These are phyloP conservation scores for Dorcus hopei DNA, from an alignment of 2,888 invertebrate species.

Conservation along the genomic window DNA sequence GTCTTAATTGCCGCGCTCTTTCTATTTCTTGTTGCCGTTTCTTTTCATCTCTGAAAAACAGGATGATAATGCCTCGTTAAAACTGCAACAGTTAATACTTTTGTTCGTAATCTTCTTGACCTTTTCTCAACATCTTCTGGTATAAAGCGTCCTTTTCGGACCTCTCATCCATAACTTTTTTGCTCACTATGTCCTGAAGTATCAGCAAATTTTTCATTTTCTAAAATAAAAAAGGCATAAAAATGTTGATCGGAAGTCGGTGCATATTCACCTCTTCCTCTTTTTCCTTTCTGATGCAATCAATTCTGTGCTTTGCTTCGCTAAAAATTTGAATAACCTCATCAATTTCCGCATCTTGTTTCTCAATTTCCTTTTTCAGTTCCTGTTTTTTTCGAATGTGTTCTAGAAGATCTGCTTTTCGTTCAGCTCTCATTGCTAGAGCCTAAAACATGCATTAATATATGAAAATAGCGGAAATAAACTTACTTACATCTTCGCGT, in stretches of 20 bases:
- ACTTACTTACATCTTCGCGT: conserved; percentile 9
- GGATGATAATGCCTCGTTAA: too few species aligned
- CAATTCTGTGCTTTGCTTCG: conserved; percentile 49
- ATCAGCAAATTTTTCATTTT: too few species aligned
- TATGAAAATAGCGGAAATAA: not conserved
- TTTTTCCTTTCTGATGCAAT: conserved; percentile 45
- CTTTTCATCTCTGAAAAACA: conserved; percentile 42
- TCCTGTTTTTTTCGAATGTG: conserved; percentile 33
- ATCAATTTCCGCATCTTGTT: conserved; percentile 50
- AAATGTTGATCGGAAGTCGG: too few species aligned
- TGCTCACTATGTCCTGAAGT: not conserved
- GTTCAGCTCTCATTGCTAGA: not conserved
- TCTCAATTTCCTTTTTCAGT: conserved; percentile 40
- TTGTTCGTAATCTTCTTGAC: conserved; percentile 36
- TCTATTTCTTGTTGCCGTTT: conserved; percentile 36
- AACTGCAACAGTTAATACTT: conserved; percentile 18
- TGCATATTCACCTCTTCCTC: conserved; percentile 39
- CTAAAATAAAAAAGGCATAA: too few species aligned
- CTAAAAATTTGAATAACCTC: conserved; percentile 49
- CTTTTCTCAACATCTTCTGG: conserved; percentile 1
- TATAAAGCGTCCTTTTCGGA: conserved; percentile 19
- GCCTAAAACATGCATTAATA: not conserved
- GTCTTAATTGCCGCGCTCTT: conserved; percentile 37
- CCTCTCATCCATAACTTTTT: conserved; percentile 29
- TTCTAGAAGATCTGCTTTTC: conserved; percentile 11